Evolutionary conservation across 2,888 invertebrate genomes (phyloP), one percentile per base, ranked within the genome.

Genomic region (Erebia palarica): DNA sequence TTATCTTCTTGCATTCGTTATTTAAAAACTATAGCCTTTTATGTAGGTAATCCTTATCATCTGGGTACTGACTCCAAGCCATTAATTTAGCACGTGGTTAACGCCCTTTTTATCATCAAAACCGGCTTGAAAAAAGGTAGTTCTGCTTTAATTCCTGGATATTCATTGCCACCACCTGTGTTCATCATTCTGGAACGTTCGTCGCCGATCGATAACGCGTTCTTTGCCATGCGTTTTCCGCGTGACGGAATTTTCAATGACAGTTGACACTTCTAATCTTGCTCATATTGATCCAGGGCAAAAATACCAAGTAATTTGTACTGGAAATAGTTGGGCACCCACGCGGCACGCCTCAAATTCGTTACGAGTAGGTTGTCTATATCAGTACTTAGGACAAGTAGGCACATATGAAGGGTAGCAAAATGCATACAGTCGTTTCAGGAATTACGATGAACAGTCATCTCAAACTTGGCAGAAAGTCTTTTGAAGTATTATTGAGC

Each of bases 161-260:
- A 55, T 55, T 4, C 9, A 55, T 53, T 16, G 14, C 14, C n/a
- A 51, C 51, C 51, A 55, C n/a, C n/a, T 10, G 42, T 16, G 10
- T 27, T 2, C 44, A 8, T 63, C 42, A 21, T 51, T 65, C 53
- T 53, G 36, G 18, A 57, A 49, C 63, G 65, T 89, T 89, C 80
- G 84, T 88, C 71, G 51, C 27, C 71, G 70, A 89, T 90, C 81
- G 88, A 88, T 89, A 85, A 47, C 73, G 57, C 72, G 47, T 68
- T 58, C 21, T 58, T 85, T 75, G 85, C 84, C 78, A 72, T 74
- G 75, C 77, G 69, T 60, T 73, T 57, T 58, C 60, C 71, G 70
- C 74, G 72, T 74, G 74, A 73, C 47, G 49, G 10, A 59, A 60
- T 63, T 47, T 16, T 5, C 47, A 3, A 63, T 63, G 21, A 1